Percentiles rank a stretch among this genome's conserved stretches.
phyloP scores from a whole-genome alignment of 2,888 invertebrate genomes.

The Bugulina stolonifera region DNA sequence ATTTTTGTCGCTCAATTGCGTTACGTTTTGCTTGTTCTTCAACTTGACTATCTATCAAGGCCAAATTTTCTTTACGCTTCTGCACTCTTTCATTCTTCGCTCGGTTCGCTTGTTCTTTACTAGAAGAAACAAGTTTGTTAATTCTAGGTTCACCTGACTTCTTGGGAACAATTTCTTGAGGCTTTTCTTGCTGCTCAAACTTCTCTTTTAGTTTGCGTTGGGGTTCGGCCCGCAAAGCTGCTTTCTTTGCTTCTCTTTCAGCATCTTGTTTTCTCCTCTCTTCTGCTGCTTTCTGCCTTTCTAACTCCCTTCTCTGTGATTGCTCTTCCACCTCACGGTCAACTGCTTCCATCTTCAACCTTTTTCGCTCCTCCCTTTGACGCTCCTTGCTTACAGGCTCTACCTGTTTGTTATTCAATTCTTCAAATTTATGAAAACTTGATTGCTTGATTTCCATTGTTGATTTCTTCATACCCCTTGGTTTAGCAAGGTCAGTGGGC shows the following conservation, averaged over 20 bases:
- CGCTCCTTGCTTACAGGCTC: background rate
- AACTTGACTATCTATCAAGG: background rate
- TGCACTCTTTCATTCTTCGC: no score
- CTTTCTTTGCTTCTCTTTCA: constrained; percentile 22
- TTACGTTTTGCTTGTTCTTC: background rate
- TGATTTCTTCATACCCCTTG: background rate
- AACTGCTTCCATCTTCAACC: background rate
- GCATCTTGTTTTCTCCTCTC: background rate
- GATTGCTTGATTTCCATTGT: background rate
- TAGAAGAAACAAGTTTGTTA: background rate
- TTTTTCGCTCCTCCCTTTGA: background rate
- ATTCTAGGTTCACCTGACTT: background rate
- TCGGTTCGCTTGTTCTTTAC: no score
- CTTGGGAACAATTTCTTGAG: background rate
- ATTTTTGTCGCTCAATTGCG: background rate
- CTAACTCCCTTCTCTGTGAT: background rate
- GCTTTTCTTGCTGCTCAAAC: background rate
- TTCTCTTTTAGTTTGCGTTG: constrained; percentile 21
- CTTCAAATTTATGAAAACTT: constrained; percentile 16
- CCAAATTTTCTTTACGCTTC: no score
- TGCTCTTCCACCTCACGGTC: background rate
- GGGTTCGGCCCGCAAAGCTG: background rate
- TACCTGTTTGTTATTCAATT: background rate
- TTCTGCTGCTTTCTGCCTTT: background rate
- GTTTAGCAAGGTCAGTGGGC: background rate